Conservation (phyloP, 2,888 invertebrate species). For the Agriotes lineatus region DNA sequence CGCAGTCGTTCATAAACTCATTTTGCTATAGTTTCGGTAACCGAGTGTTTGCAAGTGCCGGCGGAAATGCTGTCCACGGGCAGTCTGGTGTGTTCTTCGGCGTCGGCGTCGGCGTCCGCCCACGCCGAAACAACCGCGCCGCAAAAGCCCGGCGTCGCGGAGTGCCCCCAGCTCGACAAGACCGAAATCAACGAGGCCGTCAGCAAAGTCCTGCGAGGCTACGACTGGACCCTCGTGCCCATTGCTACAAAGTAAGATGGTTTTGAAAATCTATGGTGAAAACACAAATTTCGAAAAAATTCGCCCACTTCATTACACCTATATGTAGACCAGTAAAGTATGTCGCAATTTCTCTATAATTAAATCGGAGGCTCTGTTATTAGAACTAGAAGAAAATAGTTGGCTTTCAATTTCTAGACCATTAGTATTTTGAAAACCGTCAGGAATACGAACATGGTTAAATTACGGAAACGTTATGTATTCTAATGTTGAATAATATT, state of each 20-base stretch:
- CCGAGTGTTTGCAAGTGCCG: neutral
- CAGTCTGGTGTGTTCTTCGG: constrained; percentile 52
- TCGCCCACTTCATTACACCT: too few relatives aligned
- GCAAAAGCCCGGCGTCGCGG: neutral
- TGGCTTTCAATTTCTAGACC: too few relatives aligned
- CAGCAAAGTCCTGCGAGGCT: constrained; percentile 89
- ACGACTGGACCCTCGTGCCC: constrained; percentile 92
- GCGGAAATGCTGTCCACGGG: constrained; percentile 47
- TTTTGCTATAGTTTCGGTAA: constrained; percentile 20
- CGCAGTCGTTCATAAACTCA: constrained; percentile 54
- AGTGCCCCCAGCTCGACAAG: constrained; percentile 66
- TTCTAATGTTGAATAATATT: too few relatives aligned
- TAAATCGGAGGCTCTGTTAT: too few relatives aligned
- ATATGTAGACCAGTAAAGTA: too few relatives aligned
- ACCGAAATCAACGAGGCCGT: constrained; percentile 91
- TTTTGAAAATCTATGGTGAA: too few relatives aligned
- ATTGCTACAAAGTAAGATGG: constrained; percentile 88
- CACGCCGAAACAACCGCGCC: constrained; percentile 36
- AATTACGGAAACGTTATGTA: too few relatives aligned
- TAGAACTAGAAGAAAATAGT: too few relatives aligned
- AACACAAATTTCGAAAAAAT: too few relatives aligned
- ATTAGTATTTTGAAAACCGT: too few relatives aligned
- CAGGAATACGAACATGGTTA: too few relatives aligned
- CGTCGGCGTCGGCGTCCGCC: constrained; percentile 51
- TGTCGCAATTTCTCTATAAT: too few relatives aligned